These are phyloP conservation scores for Pandemis cinnamomeana DNA, from an alignment of 2,888 invertebrate genomes.

Conservation along the genomic window DNA sequence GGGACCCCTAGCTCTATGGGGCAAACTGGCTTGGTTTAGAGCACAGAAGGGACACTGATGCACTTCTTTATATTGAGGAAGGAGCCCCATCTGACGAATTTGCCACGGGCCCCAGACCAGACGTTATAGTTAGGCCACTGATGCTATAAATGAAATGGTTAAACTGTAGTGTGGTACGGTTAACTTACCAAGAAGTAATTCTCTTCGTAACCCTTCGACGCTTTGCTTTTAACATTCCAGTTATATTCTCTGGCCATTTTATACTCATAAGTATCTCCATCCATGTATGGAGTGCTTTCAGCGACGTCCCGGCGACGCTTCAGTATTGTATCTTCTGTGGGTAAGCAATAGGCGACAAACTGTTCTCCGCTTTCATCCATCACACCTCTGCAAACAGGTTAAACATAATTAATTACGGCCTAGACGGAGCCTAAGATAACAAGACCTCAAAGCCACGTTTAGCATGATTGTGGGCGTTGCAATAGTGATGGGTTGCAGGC, in stretches of 20 bases:
- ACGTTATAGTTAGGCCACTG: too few relatives aligned
- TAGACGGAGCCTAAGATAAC: too few relatives aligned
- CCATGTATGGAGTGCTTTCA: conserved; percentile 91
- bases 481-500: neutral
- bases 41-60: too few relatives aligned
- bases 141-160: too few relatives aligned
- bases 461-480: too few relatives aligned
- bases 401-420: neutral
- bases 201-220: conserved; percentile 97
- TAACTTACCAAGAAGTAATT: conserved; percentile 95
- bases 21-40: too few relatives aligned
- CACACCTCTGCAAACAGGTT: conserved; percentile 90
- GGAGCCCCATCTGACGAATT: too few relatives aligned
- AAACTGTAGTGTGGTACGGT: too few relatives aligned
- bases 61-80: too few relatives aligned
- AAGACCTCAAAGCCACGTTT: too few relatives aligned
- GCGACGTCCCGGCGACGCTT: conserved; percentile 94
- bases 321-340: conserved; percentile 95
- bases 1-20: too few relatives aligned
- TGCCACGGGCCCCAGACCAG: too few relatives aligned
- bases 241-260: conserved; percentile 99
- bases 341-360: conserved; percentile 99
- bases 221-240: conserved; percentile 99
- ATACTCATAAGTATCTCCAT: conserved; percentile 97
- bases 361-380: conserved; percentile 99